Conservation (phyloP, 2,113 vertebrate genomes). For the Rana temporaria region DNA sequence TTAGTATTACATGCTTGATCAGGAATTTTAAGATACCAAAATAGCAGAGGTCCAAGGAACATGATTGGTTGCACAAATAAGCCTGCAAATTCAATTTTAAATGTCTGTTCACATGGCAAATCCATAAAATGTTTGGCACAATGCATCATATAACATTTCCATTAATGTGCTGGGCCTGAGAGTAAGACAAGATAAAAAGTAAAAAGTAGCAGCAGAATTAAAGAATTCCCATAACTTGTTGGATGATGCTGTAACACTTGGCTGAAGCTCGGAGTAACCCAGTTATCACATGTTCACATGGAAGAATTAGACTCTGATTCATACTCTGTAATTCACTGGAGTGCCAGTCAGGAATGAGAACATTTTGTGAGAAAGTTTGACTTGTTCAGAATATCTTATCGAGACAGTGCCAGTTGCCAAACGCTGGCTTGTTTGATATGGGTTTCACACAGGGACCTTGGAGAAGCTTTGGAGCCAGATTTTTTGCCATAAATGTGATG, state of each 20-base stretch:
- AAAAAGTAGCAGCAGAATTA: conserved; percentile 39
- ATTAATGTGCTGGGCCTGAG: conserved; percentile 18
- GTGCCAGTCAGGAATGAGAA: conserved; percentile 75
- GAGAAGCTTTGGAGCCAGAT: neutral
- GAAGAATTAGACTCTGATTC: conserved; percentile 84
- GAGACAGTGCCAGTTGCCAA: conserved; percentile 72
- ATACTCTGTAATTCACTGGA: conserved; percentile 72
- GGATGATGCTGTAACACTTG: conserved; percentile 66
- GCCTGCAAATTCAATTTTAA: neutral
- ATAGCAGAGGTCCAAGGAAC: neutral
- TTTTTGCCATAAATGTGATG: neutral
- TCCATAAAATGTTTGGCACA: conserved; percentile 12
- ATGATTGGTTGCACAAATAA: neutral
- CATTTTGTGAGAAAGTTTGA: conserved; percentile 73
- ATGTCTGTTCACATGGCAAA: conserved; percentile 33
- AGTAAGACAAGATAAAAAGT: conserved; percentile 28
- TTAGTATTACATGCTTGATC: neutral
- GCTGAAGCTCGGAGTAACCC: conserved; percentile 70
- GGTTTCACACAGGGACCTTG: conserved; percentile 67
- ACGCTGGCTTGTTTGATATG: conserved; percentile 68
- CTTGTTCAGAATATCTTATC: conserved; percentile 73
- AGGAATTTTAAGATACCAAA: neutral
- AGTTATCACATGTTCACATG: conserved; percentile 66
- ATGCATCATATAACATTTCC: conserved; percentile 21
- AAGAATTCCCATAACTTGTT: conserved; percentile 73